Conservation (phyloP, 2,113 vertebrate species). For the Gracilinanus agilis region DNA sequence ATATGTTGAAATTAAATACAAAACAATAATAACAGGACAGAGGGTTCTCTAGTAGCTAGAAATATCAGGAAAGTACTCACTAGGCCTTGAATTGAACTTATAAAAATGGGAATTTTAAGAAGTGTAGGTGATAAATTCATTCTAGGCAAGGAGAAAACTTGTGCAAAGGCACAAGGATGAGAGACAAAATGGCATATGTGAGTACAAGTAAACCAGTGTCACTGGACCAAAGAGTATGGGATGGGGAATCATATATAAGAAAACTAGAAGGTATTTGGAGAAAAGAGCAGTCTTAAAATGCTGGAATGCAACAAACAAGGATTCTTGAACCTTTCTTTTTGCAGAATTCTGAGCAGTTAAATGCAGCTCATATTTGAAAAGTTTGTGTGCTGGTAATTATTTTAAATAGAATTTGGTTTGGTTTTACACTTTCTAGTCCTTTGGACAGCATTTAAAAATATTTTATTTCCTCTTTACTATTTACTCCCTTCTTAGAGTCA, state of each 20-base stretch:
- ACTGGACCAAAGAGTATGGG: neutral
- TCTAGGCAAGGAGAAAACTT: neutral
- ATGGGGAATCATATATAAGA: neutral
- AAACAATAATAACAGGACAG: neutral
- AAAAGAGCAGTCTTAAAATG: neutral
- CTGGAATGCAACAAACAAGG: neutral
- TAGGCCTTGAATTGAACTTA: neutral
- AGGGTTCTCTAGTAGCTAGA: neutral
- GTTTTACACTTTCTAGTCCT: neutral
- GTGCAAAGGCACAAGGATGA: neutral
- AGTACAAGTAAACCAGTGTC: neutral
- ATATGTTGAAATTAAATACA: neutral
- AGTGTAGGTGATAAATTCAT: neutral
- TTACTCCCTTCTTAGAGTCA: neutral
- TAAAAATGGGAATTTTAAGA: neutral
- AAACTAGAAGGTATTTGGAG: neutral
- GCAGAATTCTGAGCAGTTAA: neutral
- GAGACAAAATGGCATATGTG: neutral
- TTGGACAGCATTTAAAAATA: neutral
- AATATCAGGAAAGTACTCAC: neutral
- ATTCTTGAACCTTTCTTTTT: neutral
- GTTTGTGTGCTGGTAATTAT: neutral
- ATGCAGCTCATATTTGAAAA: neutral
- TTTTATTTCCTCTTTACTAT: neutral
- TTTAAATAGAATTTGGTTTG: neutral